Percentiles rank a stretch among this genome's conserved stretches.
Evolutionary conservation across 2,888 invertebrate species (phyloP).

Genomic region (Xylophagus ater): DNA sequence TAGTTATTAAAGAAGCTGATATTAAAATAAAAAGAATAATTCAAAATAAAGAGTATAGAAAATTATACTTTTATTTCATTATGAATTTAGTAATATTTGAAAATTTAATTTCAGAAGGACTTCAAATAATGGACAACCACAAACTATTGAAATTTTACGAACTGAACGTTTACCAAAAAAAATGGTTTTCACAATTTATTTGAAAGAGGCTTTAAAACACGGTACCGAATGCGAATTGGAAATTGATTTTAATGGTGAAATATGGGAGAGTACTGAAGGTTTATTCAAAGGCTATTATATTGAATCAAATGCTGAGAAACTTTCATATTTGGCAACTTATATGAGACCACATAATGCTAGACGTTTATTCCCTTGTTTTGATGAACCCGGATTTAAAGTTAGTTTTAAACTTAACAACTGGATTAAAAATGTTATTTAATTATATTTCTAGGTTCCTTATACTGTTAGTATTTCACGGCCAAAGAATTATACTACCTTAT

Average conservation of each 20-base stretch:
- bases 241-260: slow-evolving; percentile 52
- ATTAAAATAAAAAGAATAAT: slow-evolving; percentile 38
- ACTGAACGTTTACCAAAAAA: slow-evolving; percentile 48
- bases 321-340: slow-evolving; percentile 54
- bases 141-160: slow-evolving; percentile 29
- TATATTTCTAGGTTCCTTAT: slow-evolving; percentile 53
- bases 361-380: slow-evolving; percentile 71
- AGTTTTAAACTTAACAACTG: slow-evolving; percentile 52
- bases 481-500: slow-evolving; percentile 45
- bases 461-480: slow-evolving; percentile 52
- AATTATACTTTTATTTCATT: background rate
- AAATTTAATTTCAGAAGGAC: background rate
- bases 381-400: slow-evolving; percentile 65
- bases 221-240: slow-evolving; percentile 50
- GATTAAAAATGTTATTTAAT: slow-evolving; percentile 41
- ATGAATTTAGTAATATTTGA: background rate
- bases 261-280: slow-evolving; percentile 54
- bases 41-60: slow-evolving; percentile 3
- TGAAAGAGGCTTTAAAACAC: slow-evolving; percentile 47
- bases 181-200: slow-evolving; percentile 47
- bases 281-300: slow-evolving; percentile 57
- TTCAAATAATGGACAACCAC: slow-evolving; percentile 13
- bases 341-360: slow-evolving; percentile 62
- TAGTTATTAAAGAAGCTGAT: slow-evolving; percentile 46
- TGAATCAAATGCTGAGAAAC: slow-evolving; percentile 34